Percentiles rank a stretch among this genome's conserved stretches.
These are phyloP conservation scores for Sebastes hopkinsi DNA, from an alignment of 2,797 vertebrate species.

Conservation along the genomic window DNA sequence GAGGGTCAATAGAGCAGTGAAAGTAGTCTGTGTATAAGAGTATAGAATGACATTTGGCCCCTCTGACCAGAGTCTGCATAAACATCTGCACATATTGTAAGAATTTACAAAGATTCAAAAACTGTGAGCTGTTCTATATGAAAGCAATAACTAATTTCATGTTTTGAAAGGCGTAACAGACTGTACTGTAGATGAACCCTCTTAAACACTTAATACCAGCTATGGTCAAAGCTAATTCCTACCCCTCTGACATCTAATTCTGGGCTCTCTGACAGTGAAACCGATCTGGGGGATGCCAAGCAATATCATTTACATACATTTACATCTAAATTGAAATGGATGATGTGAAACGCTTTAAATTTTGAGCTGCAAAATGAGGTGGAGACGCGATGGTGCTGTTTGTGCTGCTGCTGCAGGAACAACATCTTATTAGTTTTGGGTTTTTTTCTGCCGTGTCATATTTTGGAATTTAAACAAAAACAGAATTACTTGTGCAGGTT, in stretches of 20 bases:
- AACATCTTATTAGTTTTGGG: constrained; percentile 12
- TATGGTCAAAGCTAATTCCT: constrained; percentile 42
- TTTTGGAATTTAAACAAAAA: constrained; percentile 19
- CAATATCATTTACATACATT: constrained; percentile 67
- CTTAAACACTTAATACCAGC: constrained; percentile 10
- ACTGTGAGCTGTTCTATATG: neutral
- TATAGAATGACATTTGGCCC: neutral
- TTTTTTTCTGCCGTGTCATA: neutral
- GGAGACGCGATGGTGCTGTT: neutral
- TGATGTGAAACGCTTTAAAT: constrained; percentile 31
- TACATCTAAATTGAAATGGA: constrained; percentile 66
- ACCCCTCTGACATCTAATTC: constrained; percentile 52
- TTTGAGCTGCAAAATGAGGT: constrained; percentile 32
- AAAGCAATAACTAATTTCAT: neutral
- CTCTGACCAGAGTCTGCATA: neutral
- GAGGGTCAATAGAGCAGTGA: constrained; percentile 33
- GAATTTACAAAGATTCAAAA: neutral
- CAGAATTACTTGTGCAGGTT: neutral
- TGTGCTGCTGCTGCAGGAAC: neutral
- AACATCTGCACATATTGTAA: neutral
- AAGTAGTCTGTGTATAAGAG: neutral
- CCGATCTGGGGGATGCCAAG: constrained; percentile 24
- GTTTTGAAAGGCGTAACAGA: constrained; percentile 1
- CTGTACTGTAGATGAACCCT: constrained; percentile 16
- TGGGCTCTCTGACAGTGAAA: constrained; percentile 33